These are phyloP conservation scores for Thalpophila matura DNA, from an alignment of 2,888 invertebrate genomes.

Conservation along the genomic window DNA sequence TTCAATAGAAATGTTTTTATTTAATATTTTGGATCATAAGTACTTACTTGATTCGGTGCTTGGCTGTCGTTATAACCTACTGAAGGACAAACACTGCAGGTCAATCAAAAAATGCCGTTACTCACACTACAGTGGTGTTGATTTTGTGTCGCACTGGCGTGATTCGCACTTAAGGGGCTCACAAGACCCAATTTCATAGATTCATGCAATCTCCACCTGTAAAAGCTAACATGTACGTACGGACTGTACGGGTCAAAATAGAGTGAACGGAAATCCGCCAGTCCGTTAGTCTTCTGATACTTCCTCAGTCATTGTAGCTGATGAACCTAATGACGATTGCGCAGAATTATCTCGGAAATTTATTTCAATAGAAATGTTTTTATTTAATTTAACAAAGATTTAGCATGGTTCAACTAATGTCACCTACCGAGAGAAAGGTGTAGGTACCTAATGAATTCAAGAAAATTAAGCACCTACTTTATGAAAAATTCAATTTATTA, in stretches of 20 bases:
- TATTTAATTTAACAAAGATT: neutral
- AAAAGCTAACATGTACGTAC: no score
- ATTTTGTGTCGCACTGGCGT: no score
- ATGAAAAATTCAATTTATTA: no score
- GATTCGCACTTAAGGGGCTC: no score
- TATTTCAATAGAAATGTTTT: neutral
- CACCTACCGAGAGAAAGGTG: neutral
- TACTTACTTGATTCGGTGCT: neutral
- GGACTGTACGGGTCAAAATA: no score
- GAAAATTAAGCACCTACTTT: no score
- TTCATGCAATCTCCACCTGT: no score
- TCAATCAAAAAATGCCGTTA: constrained; percentile 27
- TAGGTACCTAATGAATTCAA: no score
- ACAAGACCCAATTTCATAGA: no score
- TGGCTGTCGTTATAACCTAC: constrained; percentile 18
- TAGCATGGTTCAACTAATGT: constrained; percentile 1
- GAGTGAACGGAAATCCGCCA: no score
- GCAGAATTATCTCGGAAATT: constrained; percentile 1
- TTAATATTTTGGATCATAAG: constrained; percentile 3
- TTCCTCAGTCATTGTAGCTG: constrained; percentile 25
- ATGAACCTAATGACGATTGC: constrained; percentile 19
- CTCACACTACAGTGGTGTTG: constrained; percentile 6
- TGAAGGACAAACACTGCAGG: constrained; percentile 11
- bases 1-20: constrained; percentile 3
- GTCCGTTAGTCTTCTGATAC: no score